These are phyloP conservation scores for Acanthochromis polyacanthus DNA, from an alignment of 2,113 vertebrate genomes.

Conservation along the genomic window DNA sequence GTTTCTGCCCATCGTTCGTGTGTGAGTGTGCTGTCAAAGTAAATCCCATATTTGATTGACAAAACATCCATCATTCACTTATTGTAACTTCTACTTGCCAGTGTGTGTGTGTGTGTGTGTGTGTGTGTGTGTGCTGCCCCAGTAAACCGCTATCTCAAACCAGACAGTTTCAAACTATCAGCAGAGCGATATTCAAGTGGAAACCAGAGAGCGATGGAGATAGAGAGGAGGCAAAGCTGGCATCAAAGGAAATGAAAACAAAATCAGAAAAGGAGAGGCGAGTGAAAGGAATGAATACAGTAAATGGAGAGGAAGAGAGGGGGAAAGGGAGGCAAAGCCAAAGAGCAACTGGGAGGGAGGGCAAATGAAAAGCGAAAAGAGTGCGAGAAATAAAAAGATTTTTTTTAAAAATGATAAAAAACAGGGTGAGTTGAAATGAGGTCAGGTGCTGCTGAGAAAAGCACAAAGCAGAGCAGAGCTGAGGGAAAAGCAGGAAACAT, in stretches of 20 bases:
- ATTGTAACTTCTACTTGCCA: conserved; percentile 8
- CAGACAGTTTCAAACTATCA: conserved; percentile 16
- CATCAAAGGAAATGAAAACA: conserved; percentile 19
- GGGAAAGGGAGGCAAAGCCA: not conserved
- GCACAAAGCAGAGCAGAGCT: conserved; percentile 18
- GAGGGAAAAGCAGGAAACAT: conserved; percentile 20
- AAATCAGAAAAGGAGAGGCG: conserved; percentile 14
- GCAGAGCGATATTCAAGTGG: not conserved
- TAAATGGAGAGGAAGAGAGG: conserved; percentile 10
- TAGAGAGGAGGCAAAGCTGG: conserved; percentile 9
- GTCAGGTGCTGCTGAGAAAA: conserved; percentile 35
- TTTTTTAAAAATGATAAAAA: not conserved
- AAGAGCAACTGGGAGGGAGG: conserved; percentile 15
- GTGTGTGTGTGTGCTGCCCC: conserved; percentile 19
- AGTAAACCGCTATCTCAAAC: conserved; percentile 6
- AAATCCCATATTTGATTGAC: conserved; percentile 56
- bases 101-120: conserved; percentile 23
- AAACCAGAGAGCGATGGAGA: not conserved
- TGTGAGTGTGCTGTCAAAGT: conserved; percentile 35
- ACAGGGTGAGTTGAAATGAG: conserved; percentile 39
- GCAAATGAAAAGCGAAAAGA: conserved; percentile 34
- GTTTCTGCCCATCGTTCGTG: conserved; percentile 28
- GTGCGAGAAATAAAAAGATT: conserved; percentile 16
- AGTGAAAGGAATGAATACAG: conserved; percentile 38
- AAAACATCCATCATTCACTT: conserved; percentile 49